Conservation (phyloP, 2,113 vertebrate genomes). For the Prietella phreatophila region DNA sequence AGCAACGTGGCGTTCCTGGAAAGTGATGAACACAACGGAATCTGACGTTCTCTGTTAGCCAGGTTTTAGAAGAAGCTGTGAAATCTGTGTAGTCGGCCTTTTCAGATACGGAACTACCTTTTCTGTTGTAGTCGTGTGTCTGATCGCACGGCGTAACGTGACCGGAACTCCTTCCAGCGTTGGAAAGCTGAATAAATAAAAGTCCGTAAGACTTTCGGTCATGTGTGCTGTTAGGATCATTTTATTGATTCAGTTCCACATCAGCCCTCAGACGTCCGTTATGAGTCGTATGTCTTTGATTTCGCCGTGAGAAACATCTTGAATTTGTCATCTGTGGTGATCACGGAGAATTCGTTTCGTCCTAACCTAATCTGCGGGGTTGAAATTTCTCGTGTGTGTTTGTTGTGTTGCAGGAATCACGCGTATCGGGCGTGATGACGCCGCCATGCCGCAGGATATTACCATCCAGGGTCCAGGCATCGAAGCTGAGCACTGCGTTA, state of each 20-base stretch:
- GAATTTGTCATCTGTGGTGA: background rate
- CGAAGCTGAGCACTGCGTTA: constrained; percentile 76
- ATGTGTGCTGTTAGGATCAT: too few relatives aligned
- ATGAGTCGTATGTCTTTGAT: background rate
- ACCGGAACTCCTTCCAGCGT: background rate
- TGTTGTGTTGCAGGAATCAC: constrained; percentile 69
- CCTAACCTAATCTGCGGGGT: background rate
- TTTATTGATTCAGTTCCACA: too few relatives aligned
- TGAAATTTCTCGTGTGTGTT: background rate
- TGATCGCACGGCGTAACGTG: background rate
- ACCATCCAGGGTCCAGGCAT: constrained; percentile 72
- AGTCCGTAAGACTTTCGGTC: background rate
- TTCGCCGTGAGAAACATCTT: background rate
- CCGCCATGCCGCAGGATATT: constrained; percentile 73
- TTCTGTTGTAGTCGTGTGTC: background rate
- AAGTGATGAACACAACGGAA: too few relatives aligned
- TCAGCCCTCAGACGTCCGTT: background rate
- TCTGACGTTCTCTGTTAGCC: background rate
- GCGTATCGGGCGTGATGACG: constrained; percentile 75
- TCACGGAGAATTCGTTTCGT: background rate
- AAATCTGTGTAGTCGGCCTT: background rate
- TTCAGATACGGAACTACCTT: background rate
- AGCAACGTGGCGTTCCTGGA: background rate
- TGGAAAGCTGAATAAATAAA: background rate
- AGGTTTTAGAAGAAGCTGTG: background rate